These are phyloP conservation scores for Nemotelus pantherinus DNA, from an alignment of 2,888 invertebrate genomes.

Conservation along the genomic window DNA sequence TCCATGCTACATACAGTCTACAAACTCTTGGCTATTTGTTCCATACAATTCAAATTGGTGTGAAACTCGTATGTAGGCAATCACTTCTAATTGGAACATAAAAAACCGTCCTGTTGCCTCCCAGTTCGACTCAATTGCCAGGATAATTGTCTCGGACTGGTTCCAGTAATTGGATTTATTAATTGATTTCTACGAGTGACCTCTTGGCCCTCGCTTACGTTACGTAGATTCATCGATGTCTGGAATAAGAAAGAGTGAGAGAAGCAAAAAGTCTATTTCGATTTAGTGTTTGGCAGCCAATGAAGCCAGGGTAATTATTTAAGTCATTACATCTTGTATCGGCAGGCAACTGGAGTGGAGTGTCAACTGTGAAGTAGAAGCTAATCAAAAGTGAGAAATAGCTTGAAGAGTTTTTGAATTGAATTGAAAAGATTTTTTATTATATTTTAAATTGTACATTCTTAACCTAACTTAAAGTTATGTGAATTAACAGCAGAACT, in stretches of 20 bases:
- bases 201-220: conserved; percentile 14
- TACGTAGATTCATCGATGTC: background rate
- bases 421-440: too few relatives aligned
- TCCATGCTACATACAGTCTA: background rate
- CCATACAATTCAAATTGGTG: background rate
- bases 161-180: conserved; percentile 44
- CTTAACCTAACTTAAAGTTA: too few relatives aligned
- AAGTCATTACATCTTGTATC: conserved; percentile 24
- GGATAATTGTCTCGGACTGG: conserved; percentile 35
- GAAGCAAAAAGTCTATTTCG: background rate
- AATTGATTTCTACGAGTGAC: conserved; percentile 39
- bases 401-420: too few relatives aligned
- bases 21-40: background rate
- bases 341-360: background rate
- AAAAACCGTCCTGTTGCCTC: conserved; percentile 32
- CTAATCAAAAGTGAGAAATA: too few relatives aligned
- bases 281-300: conserved; percentile 1
- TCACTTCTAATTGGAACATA: conserved; percentile 41
- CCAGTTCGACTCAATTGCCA: conserved; percentile 23
- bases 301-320: conserved; percentile 24
- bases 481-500: too few relatives aligned
- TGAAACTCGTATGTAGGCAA: conserved; percentile 37
- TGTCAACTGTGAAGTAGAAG: too few relatives aligned
- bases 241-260: background rate
- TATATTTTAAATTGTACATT: too few relatives aligned